Percentiles rank a stretch among this genome's conserved stretches.
phyloP scores from a whole-genome alignment of 1,140 invertebrate species.

The Drosophila setifemur region DNA sequence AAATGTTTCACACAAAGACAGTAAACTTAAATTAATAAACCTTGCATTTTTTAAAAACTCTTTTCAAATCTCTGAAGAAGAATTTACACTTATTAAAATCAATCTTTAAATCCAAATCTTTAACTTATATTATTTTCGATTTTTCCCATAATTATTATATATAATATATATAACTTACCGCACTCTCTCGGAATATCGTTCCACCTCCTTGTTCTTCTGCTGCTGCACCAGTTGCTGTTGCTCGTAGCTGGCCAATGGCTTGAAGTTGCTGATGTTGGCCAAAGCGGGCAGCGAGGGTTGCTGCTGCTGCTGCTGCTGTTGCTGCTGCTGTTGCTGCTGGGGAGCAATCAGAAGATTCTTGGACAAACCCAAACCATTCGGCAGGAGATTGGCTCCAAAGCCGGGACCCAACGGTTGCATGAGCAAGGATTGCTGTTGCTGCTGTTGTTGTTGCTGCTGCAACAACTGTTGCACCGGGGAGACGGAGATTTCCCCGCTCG shows the following conservation, averaged over 20 bases:
- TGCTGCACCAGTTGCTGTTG: constrained; percentile 82
- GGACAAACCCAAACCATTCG: constrained; percentile 47
- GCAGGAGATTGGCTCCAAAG: constrained; percentile 28
- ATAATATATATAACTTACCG: constrained; percentile 85
- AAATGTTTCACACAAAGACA: too few species aligned
- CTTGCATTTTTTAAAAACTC: too few species aligned
- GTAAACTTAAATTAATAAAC: too few species aligned
- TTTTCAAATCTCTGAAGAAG: too few species aligned
- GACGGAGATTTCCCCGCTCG: constrained; percentile 88
- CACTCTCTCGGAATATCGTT: constrained; percentile 90
- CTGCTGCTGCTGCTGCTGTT: constrained; percentile 7
- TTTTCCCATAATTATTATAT: too few species aligned
- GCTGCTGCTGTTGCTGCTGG: constrained; percentile 1
- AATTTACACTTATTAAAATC: too few species aligned
- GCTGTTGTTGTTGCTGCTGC: constrained; percentile 32
- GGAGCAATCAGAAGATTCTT: constrained; percentile 49
- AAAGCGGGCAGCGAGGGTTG: constrained; percentile 43
- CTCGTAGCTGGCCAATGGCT: constrained; percentile 84
- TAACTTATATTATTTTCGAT: too few species aligned
- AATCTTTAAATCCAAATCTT: too few species aligned
- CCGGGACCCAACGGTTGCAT: constrained; percentile 26
- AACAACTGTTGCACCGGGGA: constrained; percentile 85
- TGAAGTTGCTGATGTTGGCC: constrained; percentile 68
- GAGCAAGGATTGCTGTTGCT: constrained; percentile 42
- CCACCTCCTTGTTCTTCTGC: constrained; percentile 86